phyloP scores from a whole-genome alignment of 2,113 vertebrate genomes.

The Prunella himalayana region DNA sequence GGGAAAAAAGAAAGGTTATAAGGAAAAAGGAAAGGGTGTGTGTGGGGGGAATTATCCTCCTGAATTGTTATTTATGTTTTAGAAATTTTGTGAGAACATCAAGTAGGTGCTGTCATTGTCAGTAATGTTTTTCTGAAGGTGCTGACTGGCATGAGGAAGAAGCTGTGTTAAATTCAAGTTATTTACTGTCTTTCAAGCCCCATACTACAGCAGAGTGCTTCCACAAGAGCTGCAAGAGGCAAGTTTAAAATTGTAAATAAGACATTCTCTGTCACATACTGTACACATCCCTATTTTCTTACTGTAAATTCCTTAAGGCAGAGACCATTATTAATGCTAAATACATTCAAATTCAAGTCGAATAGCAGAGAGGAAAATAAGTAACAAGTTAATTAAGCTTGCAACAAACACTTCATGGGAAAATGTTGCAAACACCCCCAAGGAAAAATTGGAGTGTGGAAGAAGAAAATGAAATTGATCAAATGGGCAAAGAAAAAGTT shows the following conservation, averaged over 20 bases:
- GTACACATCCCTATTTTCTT: not conserved
- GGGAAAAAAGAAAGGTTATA: not conserved
- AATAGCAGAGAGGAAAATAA: conserved; percentile 7
- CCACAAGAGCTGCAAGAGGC: not conserved
- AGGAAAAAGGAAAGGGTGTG: not conserved
- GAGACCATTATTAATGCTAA: not conserved
- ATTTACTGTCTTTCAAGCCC: not conserved
- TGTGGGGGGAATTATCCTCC: rapidly evolving
- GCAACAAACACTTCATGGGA: not conserved
- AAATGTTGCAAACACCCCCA: not conserved
- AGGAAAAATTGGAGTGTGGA: not conserved
- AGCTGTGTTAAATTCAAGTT: not conserved
- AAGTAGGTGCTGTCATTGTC: not conserved
- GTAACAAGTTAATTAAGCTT: conserved; percentile 6
- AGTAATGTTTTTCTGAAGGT: not conserved
- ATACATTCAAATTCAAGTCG: not conserved
- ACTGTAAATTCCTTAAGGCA: not conserved
- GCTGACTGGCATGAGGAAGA: not conserved
- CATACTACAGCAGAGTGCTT: not conserved
- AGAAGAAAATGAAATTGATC: not conserved
- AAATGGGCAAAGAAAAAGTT: not conserved
- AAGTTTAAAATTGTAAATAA: not conserved
- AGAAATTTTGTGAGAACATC: not conserved
- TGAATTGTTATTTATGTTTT: not conserved
- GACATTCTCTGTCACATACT: not conserved